Evolutionary conservation across 2,888 invertebrate genomes (phyloP), one percentile per base, ranked within the genome.

Genomic region (Xylota segnis): DNA sequence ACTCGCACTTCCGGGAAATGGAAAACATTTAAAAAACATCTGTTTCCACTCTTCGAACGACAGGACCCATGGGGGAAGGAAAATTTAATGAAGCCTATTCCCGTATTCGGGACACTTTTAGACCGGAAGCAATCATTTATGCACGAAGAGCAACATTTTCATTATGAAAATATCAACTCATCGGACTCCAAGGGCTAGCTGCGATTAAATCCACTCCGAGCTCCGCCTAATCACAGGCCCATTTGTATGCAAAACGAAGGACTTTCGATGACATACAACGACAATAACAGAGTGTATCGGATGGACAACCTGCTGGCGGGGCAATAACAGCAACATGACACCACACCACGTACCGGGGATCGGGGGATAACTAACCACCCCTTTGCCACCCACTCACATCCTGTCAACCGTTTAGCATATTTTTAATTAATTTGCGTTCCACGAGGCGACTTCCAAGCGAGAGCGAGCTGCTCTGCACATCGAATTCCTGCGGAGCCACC

Each of bases 331-430:
- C 72, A 83, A 61, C 27, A 72, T 83, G 78, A 54, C 68, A 79
- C 61, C 40, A 32, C n/a, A 40, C 68, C 37, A 43, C 34, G 50
- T 34, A 59, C 37, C 54, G 18, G 34, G 56, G 10, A 23, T 5
- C 32, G 72, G 34, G 37, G 10, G 50, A 27, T n/a, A 50, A 58
- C 54, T 27, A 27, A 0, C 9, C 37, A 14, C 37, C 72, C 54
- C 45, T 52, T 54, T 59, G 37, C 23, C 47, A n/a, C n/a, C n/a
- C n/a, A n/a, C n/a, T 27, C n/a, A 6, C 16, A 72, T 47, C 54
- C 66, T 78, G 66, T 78, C 83, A 83, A 84, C 59, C 82, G 84
- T 86, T 86, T 86, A 86, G 84, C 84, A 86, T 86, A 81, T 81
- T 82, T 82, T 86, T 86, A 86, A 86, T 86, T 81, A 86, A 86